Evolutionary conservation across 2,113 vertebrate species (phyloP), one percentile per base, ranked within the genome.

Genomic region (Lynx canadensis): DNA sequence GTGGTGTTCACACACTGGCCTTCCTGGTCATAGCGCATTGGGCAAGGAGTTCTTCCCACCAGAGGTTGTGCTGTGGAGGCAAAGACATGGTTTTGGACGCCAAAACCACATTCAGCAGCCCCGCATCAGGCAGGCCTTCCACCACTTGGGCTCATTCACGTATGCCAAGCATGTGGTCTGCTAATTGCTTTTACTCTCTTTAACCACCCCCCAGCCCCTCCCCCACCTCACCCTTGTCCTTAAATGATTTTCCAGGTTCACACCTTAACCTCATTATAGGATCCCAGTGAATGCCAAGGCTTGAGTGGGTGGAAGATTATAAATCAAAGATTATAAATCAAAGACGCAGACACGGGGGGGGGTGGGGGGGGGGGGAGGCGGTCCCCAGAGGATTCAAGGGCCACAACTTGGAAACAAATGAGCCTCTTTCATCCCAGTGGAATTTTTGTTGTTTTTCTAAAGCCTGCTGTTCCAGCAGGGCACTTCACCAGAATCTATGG

Each of bases 191-290:
- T 98, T 98, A 69, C 88, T 95, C 93, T 89, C 0, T 0, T 96
- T 97, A 91, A 90, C 66, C 66, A 12, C 69, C 16, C 11, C 25
- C 14, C 1, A 45, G 7, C 45, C 45, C 7, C 1, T 48, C 27
- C 55, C 66, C 25, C 41, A 87, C 63, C 48, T 85, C 48, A 0
- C 94, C 97, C 89, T 89, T 83, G 50, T 9, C 65, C 93, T 97
- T 94, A 98, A 95, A 96, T 96, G 63, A 15, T 83, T 98, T 63
- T 41, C 92, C 86, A 97, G 48, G 38, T 95, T 97, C 82, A 89
- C n/a, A 98, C 83, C 27, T 97, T 95, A 95, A 95, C 1, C 0
- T 98, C 69, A 48, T 65, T 69, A n/a, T 94, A 96, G 82, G 87
- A 96, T 97, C 83, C 69, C 73, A 86, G 73, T 89, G 60, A 45